Conservation (phyloP, 2,888 invertebrate genomes). For the Dynastes tityus region DNA sequence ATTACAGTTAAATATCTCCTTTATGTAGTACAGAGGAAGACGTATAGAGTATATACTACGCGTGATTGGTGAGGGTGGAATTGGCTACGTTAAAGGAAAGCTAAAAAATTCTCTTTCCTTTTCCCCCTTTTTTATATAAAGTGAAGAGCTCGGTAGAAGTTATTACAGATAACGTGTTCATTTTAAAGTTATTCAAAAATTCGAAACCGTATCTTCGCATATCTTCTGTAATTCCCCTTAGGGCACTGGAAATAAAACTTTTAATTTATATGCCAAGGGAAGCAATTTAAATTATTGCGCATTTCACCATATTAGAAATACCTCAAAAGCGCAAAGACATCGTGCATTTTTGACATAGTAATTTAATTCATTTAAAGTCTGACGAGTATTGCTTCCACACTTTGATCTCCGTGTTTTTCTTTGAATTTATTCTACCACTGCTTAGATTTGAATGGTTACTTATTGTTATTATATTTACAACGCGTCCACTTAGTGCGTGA, state of each 20-base stretch:
- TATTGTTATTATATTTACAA: neutral
- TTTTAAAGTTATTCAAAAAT: constrained; percentile 1
- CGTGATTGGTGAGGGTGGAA: no score
- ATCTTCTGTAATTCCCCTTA: constrained; percentile 12
- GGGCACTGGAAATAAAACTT: constrained; percentile 13
- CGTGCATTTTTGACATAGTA: constrained; percentile 10
- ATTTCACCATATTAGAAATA: constrained; percentile 15
- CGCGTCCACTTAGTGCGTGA: no score
- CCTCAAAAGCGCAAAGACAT: constrained; percentile 1
- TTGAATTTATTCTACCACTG: neutral
- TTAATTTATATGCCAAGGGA: constrained; percentile 7
- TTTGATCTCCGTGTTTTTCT: neutral
- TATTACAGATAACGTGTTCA: neutral
- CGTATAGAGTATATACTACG: no score
- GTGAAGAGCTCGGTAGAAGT: neutral
- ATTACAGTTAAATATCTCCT: no score
- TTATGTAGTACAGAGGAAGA: no score
- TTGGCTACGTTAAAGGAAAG: neutral
- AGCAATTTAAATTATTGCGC: constrained; percentile 1
- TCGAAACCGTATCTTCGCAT: neutral
- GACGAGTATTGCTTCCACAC: neutral
- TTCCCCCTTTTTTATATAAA: neutral
- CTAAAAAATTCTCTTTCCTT: neutral
- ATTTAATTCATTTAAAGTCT: constrained; percentile 2
- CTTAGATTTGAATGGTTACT: neutral